Evolutionary conservation across 2,888 invertebrate species (phyloP).

Genomic region (Acleris sparsana): DNA sequence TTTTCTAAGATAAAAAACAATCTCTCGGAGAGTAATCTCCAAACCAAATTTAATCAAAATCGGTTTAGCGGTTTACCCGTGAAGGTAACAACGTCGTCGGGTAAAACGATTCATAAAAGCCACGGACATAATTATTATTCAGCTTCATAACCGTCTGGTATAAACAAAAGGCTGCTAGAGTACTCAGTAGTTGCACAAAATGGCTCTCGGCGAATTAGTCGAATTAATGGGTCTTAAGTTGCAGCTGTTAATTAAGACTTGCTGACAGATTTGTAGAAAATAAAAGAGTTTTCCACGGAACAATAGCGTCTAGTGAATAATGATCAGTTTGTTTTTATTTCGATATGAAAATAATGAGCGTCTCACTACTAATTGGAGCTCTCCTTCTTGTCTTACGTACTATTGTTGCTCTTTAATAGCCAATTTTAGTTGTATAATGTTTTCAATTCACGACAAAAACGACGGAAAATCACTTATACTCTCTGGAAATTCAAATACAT

Average conservation of each 20-base stretch:
- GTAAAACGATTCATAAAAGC: constrained; percentile 7
- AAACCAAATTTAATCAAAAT: neutral
- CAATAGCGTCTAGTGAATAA: too few species aligned
- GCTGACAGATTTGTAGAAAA: neutral
- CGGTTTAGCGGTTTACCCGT: neutral
- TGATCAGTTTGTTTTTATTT: too few species aligned
- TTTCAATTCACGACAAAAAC: too few species aligned
- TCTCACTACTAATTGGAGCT: too few species aligned
- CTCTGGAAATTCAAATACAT: too few species aligned
- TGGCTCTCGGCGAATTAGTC: constrained; percentile 25
- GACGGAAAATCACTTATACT: too few species aligned
- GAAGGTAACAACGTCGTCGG: neutral
- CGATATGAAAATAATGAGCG: too few species aligned
- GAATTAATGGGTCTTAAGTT: constrained; percentile 31
- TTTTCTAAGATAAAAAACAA: too few species aligned
- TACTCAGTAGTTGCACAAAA: neutral
- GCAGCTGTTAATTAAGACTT: constrained; percentile 18
- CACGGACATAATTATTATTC: neutral
- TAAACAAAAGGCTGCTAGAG: constrained; percentile 22
- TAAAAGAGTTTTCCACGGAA: neutral
- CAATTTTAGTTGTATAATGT: too few species aligned
- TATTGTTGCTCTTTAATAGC: too few species aligned
- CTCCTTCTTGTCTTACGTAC: too few species aligned
- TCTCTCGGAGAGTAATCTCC: neutral
- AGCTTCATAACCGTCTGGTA: neutral